Conservation (phyloP, 53 echinoderm and acorn worm species). For the Crossaster papposus region DNA sequence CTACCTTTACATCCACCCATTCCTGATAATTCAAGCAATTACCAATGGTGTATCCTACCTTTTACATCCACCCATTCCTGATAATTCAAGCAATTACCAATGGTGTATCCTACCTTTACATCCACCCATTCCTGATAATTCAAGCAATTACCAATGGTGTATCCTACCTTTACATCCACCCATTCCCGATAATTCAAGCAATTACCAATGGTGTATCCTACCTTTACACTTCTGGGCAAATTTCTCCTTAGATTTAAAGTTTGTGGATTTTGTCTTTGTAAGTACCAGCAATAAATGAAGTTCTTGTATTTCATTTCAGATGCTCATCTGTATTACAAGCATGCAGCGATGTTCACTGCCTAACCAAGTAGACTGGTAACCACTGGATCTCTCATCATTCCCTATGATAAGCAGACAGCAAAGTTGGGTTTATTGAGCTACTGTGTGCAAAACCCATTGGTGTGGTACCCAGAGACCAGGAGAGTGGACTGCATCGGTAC, state of each 20-base stretch:
- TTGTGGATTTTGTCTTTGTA: not conserved
- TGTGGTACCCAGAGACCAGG: not conserved
- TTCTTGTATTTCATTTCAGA: constrained; percentile 8
- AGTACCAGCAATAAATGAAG: not conserved
- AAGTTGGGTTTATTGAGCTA: not conserved
- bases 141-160: no score
- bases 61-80: no score
- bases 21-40: no score
- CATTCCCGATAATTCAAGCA: no score
- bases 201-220: no score
- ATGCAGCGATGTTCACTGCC: constrained; percentile 48
- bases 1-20: no score
- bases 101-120: no score
- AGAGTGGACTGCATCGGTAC: not conserved
- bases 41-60: no score
- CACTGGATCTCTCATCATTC: not conserved
- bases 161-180: no score
- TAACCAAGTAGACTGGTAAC: not conserved
- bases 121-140: no score
- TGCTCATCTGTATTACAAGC: constrained; percentile 57
- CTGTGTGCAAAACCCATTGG: not conserved
- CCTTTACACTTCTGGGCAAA: no score
- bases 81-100: no score
- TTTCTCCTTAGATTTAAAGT: not conserved
- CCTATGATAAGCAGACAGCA: not conserved